Conservation (phyloP, 2,797 vertebrate genomes). For the Lophius americanus region DNA sequence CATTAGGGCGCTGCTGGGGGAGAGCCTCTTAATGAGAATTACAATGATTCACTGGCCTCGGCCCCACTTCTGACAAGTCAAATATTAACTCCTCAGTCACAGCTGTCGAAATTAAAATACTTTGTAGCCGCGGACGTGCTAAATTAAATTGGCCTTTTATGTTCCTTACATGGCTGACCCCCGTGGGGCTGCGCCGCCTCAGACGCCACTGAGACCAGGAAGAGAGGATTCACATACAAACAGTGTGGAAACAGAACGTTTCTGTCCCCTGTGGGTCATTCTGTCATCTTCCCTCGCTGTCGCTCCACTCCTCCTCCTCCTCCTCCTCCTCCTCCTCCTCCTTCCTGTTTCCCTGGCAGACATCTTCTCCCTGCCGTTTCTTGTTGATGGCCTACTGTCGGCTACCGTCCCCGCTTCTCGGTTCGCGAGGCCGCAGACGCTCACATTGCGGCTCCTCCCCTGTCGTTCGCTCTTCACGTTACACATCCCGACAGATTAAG, state of each 20-base stretch:
- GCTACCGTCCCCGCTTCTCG: slow-evolving; percentile 54
- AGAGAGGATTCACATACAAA: slow-evolving; percentile 37
- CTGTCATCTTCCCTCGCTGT: slow-evolving; percentile 68
- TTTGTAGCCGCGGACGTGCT: slow-evolving; percentile 98
- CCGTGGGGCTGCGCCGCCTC: slow-evolving; percentile 92
- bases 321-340: slow-evolving; percentile 53
- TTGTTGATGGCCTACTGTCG: slow-evolving; percentile 66
- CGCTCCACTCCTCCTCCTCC: slow-evolving; percentile 44
- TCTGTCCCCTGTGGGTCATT: slow-evolving; percentile 60
- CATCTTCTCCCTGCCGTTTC: slow-evolving; percentile 55
- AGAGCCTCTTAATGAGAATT: slow-evolving; percentile 99
- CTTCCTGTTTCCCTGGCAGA: slow-evolving; percentile 66
- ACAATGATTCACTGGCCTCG: slow-evolving; percentile 99
- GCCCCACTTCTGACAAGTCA: slow-evolving; percentile 99
- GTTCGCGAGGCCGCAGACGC: slow-evolving; percentile 55
- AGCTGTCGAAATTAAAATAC: slow-evolving; percentile 99
- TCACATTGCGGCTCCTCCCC: slow-evolving; percentile 67
- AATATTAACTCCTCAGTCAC: slow-evolving; percentile 99
- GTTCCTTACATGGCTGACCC: slow-evolving; percentile 99
- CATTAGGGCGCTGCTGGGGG: slow-evolving; percentile 99
- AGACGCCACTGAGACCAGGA: slow-evolving; percentile 70
- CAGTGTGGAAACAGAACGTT: slow-evolving; percentile 45
- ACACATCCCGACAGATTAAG: slow-evolving; percentile 67
- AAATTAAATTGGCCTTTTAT: slow-evolving; percentile 99
- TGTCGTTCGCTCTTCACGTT: slow-evolving; percentile 71